Conservation (phyloP, 2,113 vertebrate species). For the Neodon shergylaensis region DNA sequence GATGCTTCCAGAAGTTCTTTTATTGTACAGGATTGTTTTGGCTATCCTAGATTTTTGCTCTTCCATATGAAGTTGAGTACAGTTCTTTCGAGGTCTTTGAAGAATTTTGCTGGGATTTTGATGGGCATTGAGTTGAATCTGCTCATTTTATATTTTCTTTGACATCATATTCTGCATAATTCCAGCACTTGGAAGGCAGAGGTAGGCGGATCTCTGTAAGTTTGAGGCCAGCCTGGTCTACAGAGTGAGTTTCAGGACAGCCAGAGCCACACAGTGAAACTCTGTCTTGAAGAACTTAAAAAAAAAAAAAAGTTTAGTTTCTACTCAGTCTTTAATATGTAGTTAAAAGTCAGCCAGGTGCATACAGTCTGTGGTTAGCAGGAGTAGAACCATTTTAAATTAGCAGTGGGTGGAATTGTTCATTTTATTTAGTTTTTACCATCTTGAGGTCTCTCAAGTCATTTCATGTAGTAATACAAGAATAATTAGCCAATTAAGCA, state of each 20-base stretch:
- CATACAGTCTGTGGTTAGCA: background rate
- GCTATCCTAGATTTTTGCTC: too few species aligned
- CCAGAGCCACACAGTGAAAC: background rate
- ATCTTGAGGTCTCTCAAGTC: background rate
- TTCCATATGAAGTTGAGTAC: too few species aligned
- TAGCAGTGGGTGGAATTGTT: background rate
- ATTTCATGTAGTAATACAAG: background rate
- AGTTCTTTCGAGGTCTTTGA: too few species aligned
- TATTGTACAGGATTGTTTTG: too few species aligned
- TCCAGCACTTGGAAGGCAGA: background rate
- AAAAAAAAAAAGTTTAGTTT: conserved; percentile 8
- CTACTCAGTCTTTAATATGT: background rate
- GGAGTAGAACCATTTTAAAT: conserved; percentile 27
- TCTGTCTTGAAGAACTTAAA: too few species aligned
- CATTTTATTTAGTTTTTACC: conserved; percentile 48
- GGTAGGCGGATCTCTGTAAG: background rate
- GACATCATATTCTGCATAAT: background rate
- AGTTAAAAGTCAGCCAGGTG: conserved; percentile 46
- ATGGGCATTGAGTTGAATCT: too few species aligned
- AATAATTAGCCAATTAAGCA: conserved; percentile 36
- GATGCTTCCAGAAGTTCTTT: too few species aligned
- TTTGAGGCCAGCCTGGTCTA: background rate
- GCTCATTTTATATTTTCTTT: background rate
- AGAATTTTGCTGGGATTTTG: too few species aligned
- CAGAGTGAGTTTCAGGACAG: background rate